A percentile compares a stretch with the other conserved stretches of the same genome.
Evolutionary conservation across 1,140 invertebrate species (phyloP).

Genomic region (Orussus abietinus): DNA sequence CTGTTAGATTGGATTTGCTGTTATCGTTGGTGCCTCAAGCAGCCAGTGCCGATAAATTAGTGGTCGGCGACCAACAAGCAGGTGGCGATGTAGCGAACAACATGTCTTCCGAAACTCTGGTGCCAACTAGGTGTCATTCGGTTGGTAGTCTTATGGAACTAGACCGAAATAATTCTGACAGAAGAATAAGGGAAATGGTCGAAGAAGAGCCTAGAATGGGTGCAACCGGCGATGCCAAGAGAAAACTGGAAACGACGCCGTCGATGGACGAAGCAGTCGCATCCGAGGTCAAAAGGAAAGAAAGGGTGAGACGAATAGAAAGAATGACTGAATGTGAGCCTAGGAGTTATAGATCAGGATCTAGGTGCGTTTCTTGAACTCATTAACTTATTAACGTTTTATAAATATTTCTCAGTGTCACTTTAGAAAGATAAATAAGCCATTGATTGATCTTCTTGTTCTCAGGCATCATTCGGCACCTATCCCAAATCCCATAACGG

Average conservation of each 20-base stretch:
- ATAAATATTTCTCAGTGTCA: slow-evolving; percentile 4
- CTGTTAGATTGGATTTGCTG: slow-evolving; percentile 83
- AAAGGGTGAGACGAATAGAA: slow-evolving; percentile 50
- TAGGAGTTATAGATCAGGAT: slow-evolving; percentile 29
- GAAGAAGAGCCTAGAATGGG: slow-evolving; percentile 48
- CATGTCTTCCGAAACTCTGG: slow-evolving; percentile 39
- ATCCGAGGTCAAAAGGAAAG: slow-evolving; percentile 59
- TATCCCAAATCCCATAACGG: slow-evolving; percentile 37
- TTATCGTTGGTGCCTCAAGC: slow-evolving; percentile 74
- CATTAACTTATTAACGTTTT: neutral
- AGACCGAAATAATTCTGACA: slow-evolving; percentile 56
- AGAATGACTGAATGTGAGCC: slow-evolving; percentile 33
- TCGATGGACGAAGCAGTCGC: slow-evolving; percentile 59
- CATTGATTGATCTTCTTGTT: slow-evolving; percentile 6
- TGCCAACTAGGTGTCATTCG: slow-evolving; percentile 62
- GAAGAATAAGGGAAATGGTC: slow-evolving; percentile 65
- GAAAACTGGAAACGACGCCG: slow-evolving; percentile 67
- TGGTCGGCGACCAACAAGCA: slow-evolving; percentile 55
- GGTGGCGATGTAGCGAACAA: slow-evolving; percentile 41
- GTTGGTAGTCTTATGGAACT: slow-evolving; percentile 66
- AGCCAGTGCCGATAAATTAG: slow-evolving; percentile 63
- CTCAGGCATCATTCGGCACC: slow-evolving; percentile 41
- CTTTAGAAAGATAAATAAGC: neutral
- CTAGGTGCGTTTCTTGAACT: slow-evolving; percentile 20
- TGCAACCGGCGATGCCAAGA: slow-evolving; percentile 55